These are phyloP conservation scores for Toxostoma redivivum DNA, from an alignment of 2,113 vertebrate species.

Conservation along the genomic window DNA sequence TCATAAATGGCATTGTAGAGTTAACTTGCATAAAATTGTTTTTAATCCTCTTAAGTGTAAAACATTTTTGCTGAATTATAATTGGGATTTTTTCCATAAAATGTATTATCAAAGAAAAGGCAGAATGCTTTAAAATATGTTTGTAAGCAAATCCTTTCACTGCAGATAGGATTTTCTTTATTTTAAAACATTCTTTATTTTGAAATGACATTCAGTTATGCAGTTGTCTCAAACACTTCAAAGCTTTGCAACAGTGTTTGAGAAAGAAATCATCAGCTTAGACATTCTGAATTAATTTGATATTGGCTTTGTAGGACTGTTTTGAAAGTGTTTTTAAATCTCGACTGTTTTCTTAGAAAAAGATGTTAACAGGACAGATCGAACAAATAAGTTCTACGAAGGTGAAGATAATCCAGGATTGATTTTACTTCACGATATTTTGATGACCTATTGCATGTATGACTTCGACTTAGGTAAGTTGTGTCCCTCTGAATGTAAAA, in stretches of 20 bases:
- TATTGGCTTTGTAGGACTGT: slow-evolving; percentile 44
- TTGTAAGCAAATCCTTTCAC: background rate
- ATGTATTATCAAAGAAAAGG: background rate
- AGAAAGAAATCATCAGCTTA: slow-evolving; percentile 20
- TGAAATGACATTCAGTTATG: slow-evolving; percentile 8
- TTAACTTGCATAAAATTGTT: background rate
- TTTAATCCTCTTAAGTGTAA: background rate
- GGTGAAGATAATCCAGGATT: slow-evolving; percentile 92
- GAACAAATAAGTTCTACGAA: slow-evolving; percentile 95
- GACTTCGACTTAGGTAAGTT: slow-evolving; percentile 96
- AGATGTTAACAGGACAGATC: slow-evolving; percentile 95
- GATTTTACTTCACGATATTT: slow-evolving; percentile 93
- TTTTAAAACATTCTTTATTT: slow-evolving; percentile 43
- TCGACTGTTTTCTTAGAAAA: slow-evolving; percentile 82
- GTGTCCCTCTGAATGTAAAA: background rate
- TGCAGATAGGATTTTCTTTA: slow-evolving; percentile 10
- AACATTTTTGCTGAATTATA: slow-evolving; percentile 2
- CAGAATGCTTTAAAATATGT: slow-evolving; percentile 27
- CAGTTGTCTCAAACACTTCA: slow-evolving; percentile 35
- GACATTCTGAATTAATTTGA: slow-evolving; percentile 17
- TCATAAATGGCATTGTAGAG: background rate
- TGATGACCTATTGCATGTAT: slow-evolving; percentile 99
- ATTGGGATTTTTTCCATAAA: background rate
- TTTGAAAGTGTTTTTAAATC: slow-evolving; percentile 50
- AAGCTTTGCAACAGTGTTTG: slow-evolving; percentile 23